phyloP scores from a whole-genome alignment of 2,113 vertebrate genomes.

The Prolemur simus region DNA sequence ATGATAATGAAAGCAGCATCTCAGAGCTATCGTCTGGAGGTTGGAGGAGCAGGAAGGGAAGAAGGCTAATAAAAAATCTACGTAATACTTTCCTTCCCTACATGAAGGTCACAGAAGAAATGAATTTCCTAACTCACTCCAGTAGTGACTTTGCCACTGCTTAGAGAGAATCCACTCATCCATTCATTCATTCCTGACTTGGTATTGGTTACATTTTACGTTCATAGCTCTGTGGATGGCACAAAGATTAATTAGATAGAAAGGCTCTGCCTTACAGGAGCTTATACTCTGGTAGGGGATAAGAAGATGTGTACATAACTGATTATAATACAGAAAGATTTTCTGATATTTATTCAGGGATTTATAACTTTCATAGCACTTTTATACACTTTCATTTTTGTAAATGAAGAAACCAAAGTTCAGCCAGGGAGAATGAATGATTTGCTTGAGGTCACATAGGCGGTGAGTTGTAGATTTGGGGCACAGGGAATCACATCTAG shows the following conservation, averaged over 20 bases:
- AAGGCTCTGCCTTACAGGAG: background rate
- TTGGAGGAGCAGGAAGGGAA: background rate
- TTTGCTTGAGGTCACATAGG: background rate
- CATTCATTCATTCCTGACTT: background rate
- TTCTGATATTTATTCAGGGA: background rate
- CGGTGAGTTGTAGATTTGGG: background rate
- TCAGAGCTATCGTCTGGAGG: background rate
- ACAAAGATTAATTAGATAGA: background rate
- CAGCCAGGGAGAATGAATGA: background rate
- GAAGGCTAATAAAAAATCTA: background rate
- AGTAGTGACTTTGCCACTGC: background rate
- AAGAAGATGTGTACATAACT: background rate
- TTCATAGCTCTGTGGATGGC: background rate
- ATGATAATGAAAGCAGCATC: background rate
- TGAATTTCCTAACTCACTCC: background rate
- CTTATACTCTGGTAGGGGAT: background rate
- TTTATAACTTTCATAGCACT: background rate
- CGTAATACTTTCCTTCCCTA: background rate
- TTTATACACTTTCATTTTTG: background rate
- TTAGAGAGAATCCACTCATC: background rate
- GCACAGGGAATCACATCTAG: background rate
- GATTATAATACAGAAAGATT: background rate
- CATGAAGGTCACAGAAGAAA: background rate
- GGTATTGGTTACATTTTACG: background rate
- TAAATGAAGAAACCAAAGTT: background rate